A percentile compares a stretch with the other conserved stretches of the same genome.
phyloP scores from a whole-genome alignment of 2,888 invertebrate genomes.

The Brachypalpus laphriformis region DNA sequence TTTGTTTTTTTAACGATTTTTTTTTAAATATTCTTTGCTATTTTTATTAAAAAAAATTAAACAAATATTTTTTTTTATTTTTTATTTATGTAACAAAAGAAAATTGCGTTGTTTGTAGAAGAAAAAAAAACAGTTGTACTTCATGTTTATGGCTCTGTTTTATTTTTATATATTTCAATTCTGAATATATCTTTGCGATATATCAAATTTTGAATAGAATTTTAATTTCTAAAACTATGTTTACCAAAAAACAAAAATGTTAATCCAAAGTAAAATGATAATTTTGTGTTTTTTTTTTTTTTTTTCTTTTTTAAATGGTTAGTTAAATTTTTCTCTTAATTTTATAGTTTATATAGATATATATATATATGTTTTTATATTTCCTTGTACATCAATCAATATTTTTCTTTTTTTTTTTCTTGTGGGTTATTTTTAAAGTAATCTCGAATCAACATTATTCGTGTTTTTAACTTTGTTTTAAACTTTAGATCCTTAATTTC shows the following conservation, averaged over 20 bases:
- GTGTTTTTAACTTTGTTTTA: constrained; percentile 75
- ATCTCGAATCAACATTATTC: constrained; percentile 79
- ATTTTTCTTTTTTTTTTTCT: constrained; percentile 31
- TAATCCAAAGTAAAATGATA: constrained; percentile 39
- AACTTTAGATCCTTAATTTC: constrained; percentile 32
- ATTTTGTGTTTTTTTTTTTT: no score
- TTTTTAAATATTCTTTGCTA: constrained; percentile 13
- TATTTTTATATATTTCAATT: constrained; percentile 44
- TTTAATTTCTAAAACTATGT: constrained; percentile 2
- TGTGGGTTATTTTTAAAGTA: constrained; percentile 35
- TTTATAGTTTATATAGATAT: constrained; percentile 56
- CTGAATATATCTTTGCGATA: not conserved
- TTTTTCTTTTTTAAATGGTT: constrained; percentile 26
- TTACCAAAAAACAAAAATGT: constrained; percentile 16
- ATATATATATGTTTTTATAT: constrained; percentile 52
- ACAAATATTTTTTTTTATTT: not conserved
- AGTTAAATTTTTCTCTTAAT: constrained; percentile 43
- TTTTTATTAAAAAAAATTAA: constrained; percentile 27
- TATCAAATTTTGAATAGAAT: constrained; percentile 33
- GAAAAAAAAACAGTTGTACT: constrained; percentile 62
- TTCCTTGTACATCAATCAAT: constrained; percentile 63
- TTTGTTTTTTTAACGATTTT: constrained; percentile 22
- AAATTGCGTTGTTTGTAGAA: not conserved
- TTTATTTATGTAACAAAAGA: not conserved
- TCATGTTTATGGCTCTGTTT: constrained; percentile 73